Percentiles rank a stretch among this genome's conserved stretches.
These are phyloP conservation scores for Panthera tigris DNA, from an alignment of 2,113 vertebrate species.

Conservation along the genomic window DNA sequence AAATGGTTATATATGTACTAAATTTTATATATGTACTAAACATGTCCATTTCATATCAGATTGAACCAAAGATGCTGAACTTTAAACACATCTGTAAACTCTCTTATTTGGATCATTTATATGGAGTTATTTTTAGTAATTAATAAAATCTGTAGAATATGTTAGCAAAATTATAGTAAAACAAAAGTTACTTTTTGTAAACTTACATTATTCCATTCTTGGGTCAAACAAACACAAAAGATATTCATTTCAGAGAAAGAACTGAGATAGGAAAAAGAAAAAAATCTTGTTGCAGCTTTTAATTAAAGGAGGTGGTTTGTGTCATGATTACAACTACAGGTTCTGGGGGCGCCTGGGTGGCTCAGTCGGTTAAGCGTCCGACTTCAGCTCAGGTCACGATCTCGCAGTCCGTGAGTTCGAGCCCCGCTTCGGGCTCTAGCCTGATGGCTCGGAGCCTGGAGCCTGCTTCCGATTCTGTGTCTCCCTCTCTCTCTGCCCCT, in stretches of 20 bases:
- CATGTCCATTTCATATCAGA: not conserved
- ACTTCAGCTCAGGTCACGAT: no score
- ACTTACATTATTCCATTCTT: not conserved
- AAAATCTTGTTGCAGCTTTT: not conserved
- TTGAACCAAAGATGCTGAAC: not conserved
- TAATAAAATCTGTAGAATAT: not conserved
- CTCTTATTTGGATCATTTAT: constrained; percentile 9
- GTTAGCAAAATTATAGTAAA: not conserved
- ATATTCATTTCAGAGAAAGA: not conserved
- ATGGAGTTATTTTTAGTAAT: not conserved
- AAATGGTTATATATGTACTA: not conserved
- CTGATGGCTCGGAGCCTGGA: no score
- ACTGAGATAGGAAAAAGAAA: not conserved
- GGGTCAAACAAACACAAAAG: not conserved
- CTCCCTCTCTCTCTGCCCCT: no score
- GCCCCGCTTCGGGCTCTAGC: no score
- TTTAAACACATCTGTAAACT: not conserved
- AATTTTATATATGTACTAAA: not conserved
- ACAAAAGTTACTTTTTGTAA: not conserved
- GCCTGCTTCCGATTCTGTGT: no score
- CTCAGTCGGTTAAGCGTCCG: no score
- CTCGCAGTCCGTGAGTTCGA: no score
- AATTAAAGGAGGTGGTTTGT: not conserved
- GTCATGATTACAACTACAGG: not conserved
- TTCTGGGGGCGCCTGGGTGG: not conserved